Evolutionary conservation across 1,140 invertebrate species (phyloP), one percentile per base, ranked within the genome.

Genomic region (Gryllus bimaculatus): DNA sequence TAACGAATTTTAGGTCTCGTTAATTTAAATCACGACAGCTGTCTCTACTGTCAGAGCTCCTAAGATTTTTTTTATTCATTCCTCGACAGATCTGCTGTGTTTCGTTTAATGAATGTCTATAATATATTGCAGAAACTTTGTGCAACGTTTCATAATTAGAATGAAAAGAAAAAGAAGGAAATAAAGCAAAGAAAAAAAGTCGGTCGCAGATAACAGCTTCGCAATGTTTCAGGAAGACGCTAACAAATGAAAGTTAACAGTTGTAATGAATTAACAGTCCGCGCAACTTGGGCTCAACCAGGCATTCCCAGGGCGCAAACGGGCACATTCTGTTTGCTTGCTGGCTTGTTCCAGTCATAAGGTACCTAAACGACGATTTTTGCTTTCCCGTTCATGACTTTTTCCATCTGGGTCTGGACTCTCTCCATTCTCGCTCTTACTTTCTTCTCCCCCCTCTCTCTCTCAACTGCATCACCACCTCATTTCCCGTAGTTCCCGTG

Each of bases 231-330:
- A 66, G 54, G 18, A 66, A 10, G 54, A 10, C 10, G 54, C 54
- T 66, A 66, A 66, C 54, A 66, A 66, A 66, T 66, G 54, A 66
- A 66, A 66, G 54, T 66, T 66, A 66, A 66, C 54, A 66, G 54
- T 66, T 18, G 54, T 66, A 66, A 66, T 66, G 54, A 66, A 66
- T 66, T 66, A 66, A 66, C 10, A 13, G 54, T 66, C 54, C 10
- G 54, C 10, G 54, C 54, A 66, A 18, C 54, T 13, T 13, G 18
- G 54, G 1, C 54, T 13, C 54, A 66, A 66, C 54, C 10, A 13
- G 10, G 54, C 10, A 7, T 66, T 18, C 54, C 54, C 54, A 39
- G 26, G 5, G 26, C 26, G 26, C 5, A 39, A 39, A 39, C 26
- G 26, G 26, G 26, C 26, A 5, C 26, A 5, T 39, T 39, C 26